Conservation (phyloP, 2,797 vertebrate species). For the Gallinago nigripennis region DNA sequence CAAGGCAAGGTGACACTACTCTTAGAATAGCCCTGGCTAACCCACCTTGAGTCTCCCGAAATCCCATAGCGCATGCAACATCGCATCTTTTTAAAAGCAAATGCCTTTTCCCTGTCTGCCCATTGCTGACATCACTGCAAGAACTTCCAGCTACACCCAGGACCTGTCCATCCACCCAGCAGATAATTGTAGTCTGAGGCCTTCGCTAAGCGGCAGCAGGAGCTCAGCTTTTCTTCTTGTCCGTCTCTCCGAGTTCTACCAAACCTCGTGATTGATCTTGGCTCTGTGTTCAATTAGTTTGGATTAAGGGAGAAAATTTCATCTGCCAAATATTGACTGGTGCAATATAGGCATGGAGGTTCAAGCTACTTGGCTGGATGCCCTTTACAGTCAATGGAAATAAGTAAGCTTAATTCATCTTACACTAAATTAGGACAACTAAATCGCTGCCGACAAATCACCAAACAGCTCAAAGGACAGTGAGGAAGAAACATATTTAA, state of each 20-base stretch:
- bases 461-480: neutral
- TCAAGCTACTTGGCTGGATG: neutral
- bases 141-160: neutral
- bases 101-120: neutral
- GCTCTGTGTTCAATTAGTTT: neutral
- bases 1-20: neutral
- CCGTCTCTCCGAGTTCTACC: neutral
- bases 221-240: neutral
- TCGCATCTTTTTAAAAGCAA: neutral
- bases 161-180: neutral
- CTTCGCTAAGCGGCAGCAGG: neutral
- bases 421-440: neutral
- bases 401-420: conserved; percentile 8
- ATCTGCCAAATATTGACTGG: neutral
- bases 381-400: neutral
- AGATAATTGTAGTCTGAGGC: accelerated
- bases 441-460: neutral
- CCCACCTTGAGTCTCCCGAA: neutral
- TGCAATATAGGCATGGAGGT: neutral
- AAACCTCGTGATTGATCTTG: neutral
- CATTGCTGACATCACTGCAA: neutral
- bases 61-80: accelerated
- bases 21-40: neutral
- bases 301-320: neutral
- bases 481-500: neutral